These are phyloP conservation scores for Ochropacha duplaris DNA, from an alignment of 2,888 invertebrate species.

Conservation along the genomic window DNA sequence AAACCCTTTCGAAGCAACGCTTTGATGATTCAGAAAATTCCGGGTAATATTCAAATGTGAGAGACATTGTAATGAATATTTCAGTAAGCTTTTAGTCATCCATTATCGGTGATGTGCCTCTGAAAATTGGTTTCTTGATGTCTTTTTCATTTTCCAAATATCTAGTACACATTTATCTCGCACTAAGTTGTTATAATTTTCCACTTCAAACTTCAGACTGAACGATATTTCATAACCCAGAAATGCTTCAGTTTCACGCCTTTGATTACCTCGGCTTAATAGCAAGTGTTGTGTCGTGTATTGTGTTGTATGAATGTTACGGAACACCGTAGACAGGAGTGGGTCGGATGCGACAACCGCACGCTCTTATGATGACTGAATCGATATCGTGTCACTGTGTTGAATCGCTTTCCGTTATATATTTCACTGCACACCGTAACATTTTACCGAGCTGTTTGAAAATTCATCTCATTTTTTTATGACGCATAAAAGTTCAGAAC, in stretches of 20 bases:
- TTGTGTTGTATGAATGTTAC: constrained; percentile 31
- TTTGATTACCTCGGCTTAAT: constrained; percentile 2
- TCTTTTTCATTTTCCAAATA: background rate
- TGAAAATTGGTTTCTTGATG: background rate
- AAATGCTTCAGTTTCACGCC: constrained; percentile 4
- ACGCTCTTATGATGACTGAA: constrained; percentile 38
- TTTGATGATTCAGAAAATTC: background rate
- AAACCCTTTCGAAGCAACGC: background rate
- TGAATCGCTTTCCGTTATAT: constrained; percentile 19
- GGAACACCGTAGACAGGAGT: constrained; percentile 36
- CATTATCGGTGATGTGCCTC: background rate
- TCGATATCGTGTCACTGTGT: constrained; percentile 41
- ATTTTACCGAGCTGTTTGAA: background rate
- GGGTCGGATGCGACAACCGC: constrained; percentile 38
- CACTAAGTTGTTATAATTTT: no score
- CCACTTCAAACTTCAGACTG: background rate
- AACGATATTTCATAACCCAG: background rate
- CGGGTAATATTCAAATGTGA: background rate
- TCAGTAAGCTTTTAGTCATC: background rate
- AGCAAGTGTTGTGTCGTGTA: constrained; percentile 20
- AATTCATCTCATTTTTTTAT: background rate
- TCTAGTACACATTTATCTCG: no score
- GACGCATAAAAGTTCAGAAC: background rate
- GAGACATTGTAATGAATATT: background rate
- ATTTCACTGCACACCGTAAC: constrained; percentile 19